Conservation (phyloP, 2,797 vertebrate genomes). For the Alauda arvensis region DNA sequence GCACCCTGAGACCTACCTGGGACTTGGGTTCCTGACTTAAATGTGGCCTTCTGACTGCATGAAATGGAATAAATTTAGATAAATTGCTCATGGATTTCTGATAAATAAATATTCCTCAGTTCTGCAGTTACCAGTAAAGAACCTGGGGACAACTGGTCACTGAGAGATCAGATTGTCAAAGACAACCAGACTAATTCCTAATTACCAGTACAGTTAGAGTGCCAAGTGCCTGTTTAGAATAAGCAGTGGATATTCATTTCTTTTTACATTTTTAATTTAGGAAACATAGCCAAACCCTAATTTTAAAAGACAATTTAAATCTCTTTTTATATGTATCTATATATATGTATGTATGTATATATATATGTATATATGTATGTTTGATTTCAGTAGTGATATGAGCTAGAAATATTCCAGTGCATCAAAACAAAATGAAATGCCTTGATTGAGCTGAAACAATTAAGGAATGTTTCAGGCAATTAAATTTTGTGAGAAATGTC, state of each 20-base stretch:
- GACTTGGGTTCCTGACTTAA: neutral
- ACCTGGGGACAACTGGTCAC: neutral
- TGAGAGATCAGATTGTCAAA: neutral
- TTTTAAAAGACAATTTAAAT: neutral
- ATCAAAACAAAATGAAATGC: conserved; percentile 43
- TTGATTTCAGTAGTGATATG: conserved; percentile 4
- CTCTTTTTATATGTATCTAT: neutral
- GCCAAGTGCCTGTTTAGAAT: neutral
- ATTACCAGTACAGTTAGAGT: neutral
- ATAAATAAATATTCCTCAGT: neutral
- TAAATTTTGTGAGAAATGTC: conserved; percentile 30
- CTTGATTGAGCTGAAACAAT: conserved; percentile 46
- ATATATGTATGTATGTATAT: neutral
- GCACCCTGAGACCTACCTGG: neutral
- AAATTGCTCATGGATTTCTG: neutral
- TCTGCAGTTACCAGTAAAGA: neutral
- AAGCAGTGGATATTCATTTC: neutral
- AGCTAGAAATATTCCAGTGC: conserved; percentile 3
- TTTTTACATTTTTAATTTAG: conserved; percentile 10
- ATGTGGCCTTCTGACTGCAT: neutral
- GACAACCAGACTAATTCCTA: neutral
- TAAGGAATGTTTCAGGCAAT: conserved; percentile 45
- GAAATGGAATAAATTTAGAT: neutral
- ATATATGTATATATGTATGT: no score
- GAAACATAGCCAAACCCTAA: neutral